Evolutionary conservation across 2,113 vertebrate genomes (phyloP).

Genomic region (Cavia aperea): DNA sequence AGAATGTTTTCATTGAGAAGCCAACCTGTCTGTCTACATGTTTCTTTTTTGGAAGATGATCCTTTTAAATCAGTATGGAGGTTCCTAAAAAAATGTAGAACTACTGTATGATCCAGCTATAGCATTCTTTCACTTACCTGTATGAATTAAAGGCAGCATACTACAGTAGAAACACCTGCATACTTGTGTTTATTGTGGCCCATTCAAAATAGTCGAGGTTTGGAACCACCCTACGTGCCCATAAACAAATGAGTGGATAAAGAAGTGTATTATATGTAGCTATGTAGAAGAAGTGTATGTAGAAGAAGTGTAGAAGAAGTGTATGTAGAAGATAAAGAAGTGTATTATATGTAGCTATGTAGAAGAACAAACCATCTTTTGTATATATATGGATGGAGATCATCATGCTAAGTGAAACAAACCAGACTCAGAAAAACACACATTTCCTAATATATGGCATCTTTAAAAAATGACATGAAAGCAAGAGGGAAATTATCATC

Average conservation of each 20-base stretch:
- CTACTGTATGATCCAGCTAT: background rate
- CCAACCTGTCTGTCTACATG: background rate
- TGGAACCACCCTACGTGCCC: background rate
- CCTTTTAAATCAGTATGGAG: background rate
- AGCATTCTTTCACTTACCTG: background rate
- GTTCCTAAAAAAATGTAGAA: background rate
- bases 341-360: background rate
- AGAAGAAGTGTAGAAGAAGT: too few relatives aligned
- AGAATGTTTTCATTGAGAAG: background rate
- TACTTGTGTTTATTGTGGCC: background rate
- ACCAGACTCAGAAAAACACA: background rate
- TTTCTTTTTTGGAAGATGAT: background rate
- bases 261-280: background rate
- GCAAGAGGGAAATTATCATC: background rate
- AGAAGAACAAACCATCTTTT: background rate
- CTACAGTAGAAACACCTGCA: background rate
- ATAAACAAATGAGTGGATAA: background rate
- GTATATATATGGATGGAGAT: background rate
- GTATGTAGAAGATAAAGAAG: background rate
- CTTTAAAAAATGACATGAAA: background rate
- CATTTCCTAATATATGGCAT: background rate
- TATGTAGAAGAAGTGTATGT: background rate
- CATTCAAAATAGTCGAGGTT: background rate
- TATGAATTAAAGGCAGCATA: background rate
- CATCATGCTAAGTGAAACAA: background rate